These are phyloP conservation scores for Oxyteleia sp. DNA, from an alignment of 2,888 invertebrate species.

Conservation along the genomic window DNA sequence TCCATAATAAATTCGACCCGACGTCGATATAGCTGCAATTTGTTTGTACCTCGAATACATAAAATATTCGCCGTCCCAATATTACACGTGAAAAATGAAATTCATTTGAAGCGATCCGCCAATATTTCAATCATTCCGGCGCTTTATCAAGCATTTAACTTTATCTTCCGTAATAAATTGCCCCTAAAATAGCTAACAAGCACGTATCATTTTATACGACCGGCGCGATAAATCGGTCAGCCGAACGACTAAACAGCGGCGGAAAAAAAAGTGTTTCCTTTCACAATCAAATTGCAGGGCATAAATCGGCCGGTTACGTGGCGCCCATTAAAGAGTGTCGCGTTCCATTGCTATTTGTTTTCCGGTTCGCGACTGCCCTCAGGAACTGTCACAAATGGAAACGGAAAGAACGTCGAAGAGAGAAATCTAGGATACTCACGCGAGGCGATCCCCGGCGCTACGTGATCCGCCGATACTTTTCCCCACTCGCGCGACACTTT, in stretches of 20 bases:
- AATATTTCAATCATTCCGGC: conserved; percentile 50
- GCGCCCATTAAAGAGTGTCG: conserved; percentile 64
- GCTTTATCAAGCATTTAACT: conserved; percentile 50
- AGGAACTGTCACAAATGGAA: conserved; percentile 57
- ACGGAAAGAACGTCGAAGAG: conserved; percentile 59
- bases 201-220: conserved; percentile 61
- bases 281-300: conserved; percentile 52
- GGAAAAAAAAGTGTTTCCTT: conserved; percentile 56
- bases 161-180: conserved; percentile 63
- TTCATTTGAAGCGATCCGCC: conserved; percentile 22
- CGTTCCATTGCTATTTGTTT: conserved; percentile 73
- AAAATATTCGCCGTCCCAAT: conserved; percentile 34
- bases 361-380: conserved; percentile 66
- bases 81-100: conserved; percentile 34
- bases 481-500: conserved; percentile 58
- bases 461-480: conserved; percentile 73
- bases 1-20: conserved; percentile 23
- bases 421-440: conserved; percentile 60
- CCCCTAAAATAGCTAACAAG: conserved; percentile 47
- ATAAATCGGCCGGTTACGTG: conserved; percentile 61
- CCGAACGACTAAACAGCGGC: conserved; percentile 41
- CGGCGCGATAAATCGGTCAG: conserved; percentile 56
- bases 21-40: conserved; percentile 23
- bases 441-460: conserved; percentile 46
- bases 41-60: conserved; percentile 22